phyloP scores from a whole-genome alignment of 1,140 invertebrate genomes.

The Eupristina koningsbergeri region DNA sequence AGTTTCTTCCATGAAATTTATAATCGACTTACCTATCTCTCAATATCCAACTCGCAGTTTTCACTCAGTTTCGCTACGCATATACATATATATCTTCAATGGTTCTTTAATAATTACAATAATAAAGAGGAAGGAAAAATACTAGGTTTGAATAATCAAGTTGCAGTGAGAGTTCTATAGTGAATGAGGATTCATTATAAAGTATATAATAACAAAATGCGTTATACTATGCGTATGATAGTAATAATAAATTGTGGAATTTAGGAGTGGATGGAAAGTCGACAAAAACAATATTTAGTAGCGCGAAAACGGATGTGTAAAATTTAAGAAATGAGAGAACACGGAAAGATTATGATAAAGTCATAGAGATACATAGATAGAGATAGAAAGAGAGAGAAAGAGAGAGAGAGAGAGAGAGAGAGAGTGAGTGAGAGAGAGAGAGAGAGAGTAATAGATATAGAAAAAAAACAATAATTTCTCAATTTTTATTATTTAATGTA shows the following conservation, averaged over 20 bases:
- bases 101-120: not conserved
- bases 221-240: no score
- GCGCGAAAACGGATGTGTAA: no score
- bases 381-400: not conserved
- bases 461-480: not conserved
- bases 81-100: constrained; percentile 14
- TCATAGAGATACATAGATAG: no score
- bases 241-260: not conserved
- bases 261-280: not conserved
- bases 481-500: constrained; percentile 27
- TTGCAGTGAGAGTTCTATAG: not conserved
- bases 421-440: no score
- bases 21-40: not conserved
- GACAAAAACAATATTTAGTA: not conserved
- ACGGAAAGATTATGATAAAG: no score
- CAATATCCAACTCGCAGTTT: not conserved
- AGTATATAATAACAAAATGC: not conserved
- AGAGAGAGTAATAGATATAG: no score
- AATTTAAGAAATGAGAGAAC: no score
- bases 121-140: not conserved
- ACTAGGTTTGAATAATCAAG: not conserved
- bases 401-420: not conserved
- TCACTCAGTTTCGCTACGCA: not conserved
- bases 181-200: not conserved
- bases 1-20: not conserved